Conservation (phyloP, 2,888 invertebrate species). For the Sphaerophoria rueppellii region DNA sequence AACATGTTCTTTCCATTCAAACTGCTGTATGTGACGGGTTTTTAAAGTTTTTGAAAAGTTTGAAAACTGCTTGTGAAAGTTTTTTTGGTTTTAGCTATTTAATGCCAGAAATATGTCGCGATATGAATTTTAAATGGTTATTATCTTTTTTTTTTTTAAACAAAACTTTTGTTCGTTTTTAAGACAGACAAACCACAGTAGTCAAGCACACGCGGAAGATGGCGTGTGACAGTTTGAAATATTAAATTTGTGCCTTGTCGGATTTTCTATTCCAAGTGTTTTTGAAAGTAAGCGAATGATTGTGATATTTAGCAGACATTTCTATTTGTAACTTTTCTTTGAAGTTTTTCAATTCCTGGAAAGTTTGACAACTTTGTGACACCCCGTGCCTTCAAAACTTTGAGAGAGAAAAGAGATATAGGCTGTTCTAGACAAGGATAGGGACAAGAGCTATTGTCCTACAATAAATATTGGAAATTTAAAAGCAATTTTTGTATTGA, state of each 20-base stretch:
- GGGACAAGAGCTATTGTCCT: too few relatives aligned
- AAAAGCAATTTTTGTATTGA: too few relatives aligned
- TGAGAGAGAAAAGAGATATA: too few relatives aligned
- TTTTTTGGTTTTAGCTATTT: constrained; percentile 19
- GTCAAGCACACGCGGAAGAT: background rate
- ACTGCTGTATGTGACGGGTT: constrained; percentile 33
- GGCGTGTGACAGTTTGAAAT: background rate
- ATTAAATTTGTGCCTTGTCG: background rate
- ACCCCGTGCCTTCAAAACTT: too few relatives aligned
- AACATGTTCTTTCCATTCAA: constrained; percentile 30
- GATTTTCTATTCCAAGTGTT: background rate
- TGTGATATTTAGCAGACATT: background rate
- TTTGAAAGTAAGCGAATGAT: background rate
- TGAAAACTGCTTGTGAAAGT: constrained; percentile 7
- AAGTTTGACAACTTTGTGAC: too few relatives aligned
- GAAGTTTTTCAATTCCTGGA: too few relatives aligned
- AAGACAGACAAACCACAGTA: background rate
- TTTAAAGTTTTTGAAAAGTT: constrained; percentile 36
- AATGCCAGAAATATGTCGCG: constrained; percentile 12
- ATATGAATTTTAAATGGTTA: constrained; percentile 20
- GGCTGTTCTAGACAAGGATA: too few relatives aligned
- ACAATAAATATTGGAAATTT: too few relatives aligned
- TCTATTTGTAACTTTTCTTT: too few relatives aligned
- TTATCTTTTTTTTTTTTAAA: background rate
- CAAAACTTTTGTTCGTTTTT: background rate